Conservation (phyloP, 2,797 vertebrate genomes). For the Gymnoscopelus microlampas region DNA sequence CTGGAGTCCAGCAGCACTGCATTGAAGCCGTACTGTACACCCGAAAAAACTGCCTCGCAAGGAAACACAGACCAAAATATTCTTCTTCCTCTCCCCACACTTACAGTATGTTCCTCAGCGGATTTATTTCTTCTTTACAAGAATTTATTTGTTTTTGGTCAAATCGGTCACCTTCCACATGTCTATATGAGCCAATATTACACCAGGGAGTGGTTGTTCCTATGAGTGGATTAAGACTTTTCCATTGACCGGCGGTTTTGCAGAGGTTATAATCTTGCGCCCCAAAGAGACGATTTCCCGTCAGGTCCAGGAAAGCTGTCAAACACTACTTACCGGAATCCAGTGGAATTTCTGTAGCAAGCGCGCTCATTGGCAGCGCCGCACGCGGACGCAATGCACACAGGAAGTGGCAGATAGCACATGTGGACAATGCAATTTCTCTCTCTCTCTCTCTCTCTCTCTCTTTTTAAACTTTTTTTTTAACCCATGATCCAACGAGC, state of each 20-base stretch:
- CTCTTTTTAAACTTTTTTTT: conserved; percentile 12
- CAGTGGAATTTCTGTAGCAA: conserved; percentile 65
- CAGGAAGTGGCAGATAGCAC: conserved; percentile 63
- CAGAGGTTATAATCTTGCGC: conserved; percentile 82
- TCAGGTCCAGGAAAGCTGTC: conserved; percentile 78
- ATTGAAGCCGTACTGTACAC: neutral
- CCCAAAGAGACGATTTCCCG: conserved; percentile 78
- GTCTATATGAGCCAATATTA: conserved; percentile 70
- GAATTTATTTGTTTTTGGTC: conserved; percentile 83
- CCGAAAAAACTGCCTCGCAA: conserved; percentile 44
- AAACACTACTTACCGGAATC: conserved; percentile 80
- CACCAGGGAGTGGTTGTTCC: conserved; percentile 68
- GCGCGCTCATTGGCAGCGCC: conserved; percentile 57
- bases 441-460: neutral
- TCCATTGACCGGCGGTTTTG: conserved; percentile 80
- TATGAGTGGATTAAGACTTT: conserved; percentile 76
- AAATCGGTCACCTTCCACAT: conserved; percentile 73
- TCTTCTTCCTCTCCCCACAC: conserved; percentile 57
- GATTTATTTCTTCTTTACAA: conserved; percentile 72
- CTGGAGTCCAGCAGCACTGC: too few species aligned
- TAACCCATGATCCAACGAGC: conserved; percentile 18
- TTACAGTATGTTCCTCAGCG: conserved; percentile 52
- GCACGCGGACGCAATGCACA: conserved; percentile 37
- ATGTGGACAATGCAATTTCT: conserved; percentile 64
- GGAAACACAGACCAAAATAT: conserved; percentile 53